phyloP scores from a whole-genome alignment of 2,888 invertebrate genomes.

The Vesta saturnalis region DNA sequence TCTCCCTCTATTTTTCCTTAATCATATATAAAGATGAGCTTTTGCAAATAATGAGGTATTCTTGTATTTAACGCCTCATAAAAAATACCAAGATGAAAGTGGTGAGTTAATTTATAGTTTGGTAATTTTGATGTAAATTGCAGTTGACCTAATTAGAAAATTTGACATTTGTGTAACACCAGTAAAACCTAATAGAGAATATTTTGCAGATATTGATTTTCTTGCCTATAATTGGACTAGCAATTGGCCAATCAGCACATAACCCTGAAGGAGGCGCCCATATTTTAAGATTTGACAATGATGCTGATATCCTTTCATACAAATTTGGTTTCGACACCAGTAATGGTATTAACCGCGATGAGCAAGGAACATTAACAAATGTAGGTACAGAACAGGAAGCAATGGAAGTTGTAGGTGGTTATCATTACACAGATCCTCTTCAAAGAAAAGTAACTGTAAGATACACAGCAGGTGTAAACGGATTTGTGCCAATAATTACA shows the following conservation, averaged over 20 bases:
- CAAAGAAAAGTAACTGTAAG: constrained; percentile 62
- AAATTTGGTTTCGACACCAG: constrained; percentile 65
- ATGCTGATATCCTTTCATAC: constrained; percentile 68
- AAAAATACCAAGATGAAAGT: constrained; percentile 23
- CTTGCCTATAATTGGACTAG: constrained; percentile 40
- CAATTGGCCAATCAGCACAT: constrained; percentile 42
- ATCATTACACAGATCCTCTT: constrained; percentile 64
- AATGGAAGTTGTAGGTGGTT: constrained; percentile 61
- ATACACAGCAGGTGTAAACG: constrained; percentile 67
- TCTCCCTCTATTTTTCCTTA: constrained; percentile 2
- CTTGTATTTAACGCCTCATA: constrained; percentile 10
- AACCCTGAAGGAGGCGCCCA: constrained; percentile 63
- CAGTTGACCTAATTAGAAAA: too few species aligned
- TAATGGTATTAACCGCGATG: constrained; percentile 58
- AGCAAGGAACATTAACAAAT: constrained; percentile 59
- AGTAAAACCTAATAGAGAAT: not conserved
- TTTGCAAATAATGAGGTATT: not conserved
- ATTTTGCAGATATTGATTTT: constrained; percentile 31
- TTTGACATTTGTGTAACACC: too few species aligned
- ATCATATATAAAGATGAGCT: not conserved
- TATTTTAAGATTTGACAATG: constrained; percentile 68
- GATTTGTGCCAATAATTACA: constrained; percentile 63
- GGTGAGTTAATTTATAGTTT: constrained; percentile 14
- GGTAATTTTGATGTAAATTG: not conserved
- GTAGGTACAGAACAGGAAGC: constrained; percentile 61